Conservation (phyloP, 2,888 invertebrate species). For the Campoplex nolae region DNA sequence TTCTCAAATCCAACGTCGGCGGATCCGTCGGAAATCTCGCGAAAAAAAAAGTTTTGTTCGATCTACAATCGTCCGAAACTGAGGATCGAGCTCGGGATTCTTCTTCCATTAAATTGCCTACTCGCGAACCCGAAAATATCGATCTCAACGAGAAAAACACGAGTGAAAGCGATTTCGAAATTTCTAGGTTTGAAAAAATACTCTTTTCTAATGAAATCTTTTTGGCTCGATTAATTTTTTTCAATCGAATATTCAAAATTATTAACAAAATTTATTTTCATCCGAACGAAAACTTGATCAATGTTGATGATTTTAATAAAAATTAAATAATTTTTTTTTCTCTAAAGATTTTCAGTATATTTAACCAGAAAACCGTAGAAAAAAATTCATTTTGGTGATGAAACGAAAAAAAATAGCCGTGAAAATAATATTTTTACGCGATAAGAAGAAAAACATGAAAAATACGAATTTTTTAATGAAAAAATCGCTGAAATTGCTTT, state of each 20-base stretch:
- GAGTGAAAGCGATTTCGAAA: slow-evolving; percentile 86
- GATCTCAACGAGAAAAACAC: slow-evolving; percentile 78
- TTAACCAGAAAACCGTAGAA: too few species aligned
- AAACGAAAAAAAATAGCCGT: too few species aligned
- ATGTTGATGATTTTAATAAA: too few species aligned
- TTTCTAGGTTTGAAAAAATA: slow-evolving; percentile 85
- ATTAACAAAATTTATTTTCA: neutral
- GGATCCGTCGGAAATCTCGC: slow-evolving; percentile 86
- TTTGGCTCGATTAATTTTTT: too few species aligned
- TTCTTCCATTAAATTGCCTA: slow-evolving; percentile 42
- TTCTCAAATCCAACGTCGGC: slow-evolving; percentile 86
- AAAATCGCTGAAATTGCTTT: neutral
- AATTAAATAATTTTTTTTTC: too few species aligned
- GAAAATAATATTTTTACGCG: too few species aligned
- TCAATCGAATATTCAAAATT: neutral
- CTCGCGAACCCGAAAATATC: neutral
- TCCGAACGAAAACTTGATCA: too few species aligned
- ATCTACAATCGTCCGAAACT: slow-evolving; percentile 84
- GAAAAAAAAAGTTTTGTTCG: slow-evolving; percentile 89
- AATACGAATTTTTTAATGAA: neutral
- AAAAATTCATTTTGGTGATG: too few species aligned
- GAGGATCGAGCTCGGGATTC: slow-evolving; percentile 76
- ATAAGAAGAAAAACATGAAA: neutral
- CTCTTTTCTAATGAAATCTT: neutral
- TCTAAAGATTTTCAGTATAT: too few species aligned